Percentiles rank a stretch among this genome's conserved stretches.
Conservation (phyloP, 53 echinoderm and acorn worm species). For the Echinarachnius parma region DNA sequence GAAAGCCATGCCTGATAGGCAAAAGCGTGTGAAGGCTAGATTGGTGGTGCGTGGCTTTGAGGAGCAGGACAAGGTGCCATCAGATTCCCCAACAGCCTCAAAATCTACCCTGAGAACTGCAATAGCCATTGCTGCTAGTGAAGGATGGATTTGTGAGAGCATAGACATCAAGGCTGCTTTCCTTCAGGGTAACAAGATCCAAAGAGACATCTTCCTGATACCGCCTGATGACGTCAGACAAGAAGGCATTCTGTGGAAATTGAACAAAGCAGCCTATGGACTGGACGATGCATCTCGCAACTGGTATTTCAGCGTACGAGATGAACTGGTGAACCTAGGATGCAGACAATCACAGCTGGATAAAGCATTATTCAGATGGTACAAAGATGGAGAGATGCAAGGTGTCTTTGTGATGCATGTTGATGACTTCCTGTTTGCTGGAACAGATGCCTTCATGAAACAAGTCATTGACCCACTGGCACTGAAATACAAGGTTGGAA, state of each 20-base stretch:
- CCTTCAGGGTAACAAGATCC: slow-evolving; percentile 35
- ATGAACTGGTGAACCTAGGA: slow-evolving; percentile 32
- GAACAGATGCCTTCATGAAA: slow-evolving; percentile 26
- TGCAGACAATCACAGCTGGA: slow-evolving; percentile 42
- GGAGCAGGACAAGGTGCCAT: slow-evolving; percentile 34
- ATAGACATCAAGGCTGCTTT: slow-evolving; percentile 55
- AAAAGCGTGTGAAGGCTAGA: slow-evolving; percentile 41
- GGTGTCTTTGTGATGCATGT: slow-evolving; percentile 48
- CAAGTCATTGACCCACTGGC: slow-evolving; percentile 37
- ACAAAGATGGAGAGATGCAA: slow-evolving; percentile 18
- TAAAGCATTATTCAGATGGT: slow-evolving; percentile 40
- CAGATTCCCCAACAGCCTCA: slow-evolving; percentile 56
- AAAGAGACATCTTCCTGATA: slow-evolving; percentile 27
- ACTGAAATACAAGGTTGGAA: slow-evolving; percentile 49
- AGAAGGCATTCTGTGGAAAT: slow-evolving; percentile 47
- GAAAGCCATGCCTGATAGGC: slow-evolving; percentile 37
- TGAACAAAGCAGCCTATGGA: slow-evolving; percentile 50
- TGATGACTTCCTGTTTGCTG: slow-evolving; percentile 54
- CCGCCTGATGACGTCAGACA: slow-evolving; percentile 44
- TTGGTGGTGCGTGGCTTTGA: slow-evolving; percentile 53
- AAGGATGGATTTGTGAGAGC: slow-evolving; percentile 53
- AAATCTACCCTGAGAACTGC: slow-evolving; percentile 47
- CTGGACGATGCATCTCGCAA: slow-evolving; percentile 55
- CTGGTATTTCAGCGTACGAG: slow-evolving; percentile 48
- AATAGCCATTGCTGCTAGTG: slow-evolving; percentile 50